Evolutionary conservation across 1,140 invertebrate genomes (phyloP).

Genomic region (Drosophila nebulosa): DNA sequence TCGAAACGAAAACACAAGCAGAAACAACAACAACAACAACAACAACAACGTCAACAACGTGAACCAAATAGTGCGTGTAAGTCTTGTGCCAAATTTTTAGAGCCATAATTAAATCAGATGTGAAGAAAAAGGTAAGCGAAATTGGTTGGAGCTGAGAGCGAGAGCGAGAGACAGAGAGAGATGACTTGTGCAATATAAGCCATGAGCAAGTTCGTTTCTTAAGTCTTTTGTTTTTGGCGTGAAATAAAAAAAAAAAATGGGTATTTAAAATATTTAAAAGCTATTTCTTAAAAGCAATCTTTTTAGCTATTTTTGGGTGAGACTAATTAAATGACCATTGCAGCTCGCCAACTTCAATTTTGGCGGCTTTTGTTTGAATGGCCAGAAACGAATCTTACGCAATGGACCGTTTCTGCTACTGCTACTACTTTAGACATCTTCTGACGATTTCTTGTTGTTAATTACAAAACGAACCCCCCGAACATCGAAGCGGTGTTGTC

Average conservation of each 20-base stretch:
- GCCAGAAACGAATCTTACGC: conserved; percentile 40
- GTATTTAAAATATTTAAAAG: not conserved
- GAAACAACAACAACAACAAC: conserved; percentile 17
- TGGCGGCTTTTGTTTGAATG: conserved; percentile 43
- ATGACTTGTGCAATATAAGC: conserved; percentile 38
- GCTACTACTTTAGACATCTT: conserved; percentile 39
- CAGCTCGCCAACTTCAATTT: conserved; percentile 27
- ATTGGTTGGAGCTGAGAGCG: not conserved
- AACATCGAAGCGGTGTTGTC: not conserved
- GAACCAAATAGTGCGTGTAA: conserved; percentile 50
- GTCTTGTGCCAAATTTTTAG: conserved; percentile 32
- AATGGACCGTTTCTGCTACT: conserved; percentile 32
- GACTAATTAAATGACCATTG: conserved; percentile 54
- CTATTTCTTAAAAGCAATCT: conserved; percentile 1
- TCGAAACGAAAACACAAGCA: conserved; percentile 2
- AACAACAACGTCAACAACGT: conserved; percentile 3
- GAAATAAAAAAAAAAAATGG: not conserved
- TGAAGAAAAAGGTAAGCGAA: conserved; percentile 16
- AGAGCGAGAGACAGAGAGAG: not conserved
- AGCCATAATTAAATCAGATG: conserved; percentile 62
- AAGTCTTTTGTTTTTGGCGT: conserved; percentile 53
- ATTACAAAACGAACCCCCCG: conserved; percentile 45
- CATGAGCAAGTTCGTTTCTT: conserved; percentile 55
- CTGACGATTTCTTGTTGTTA: conserved; percentile 51
- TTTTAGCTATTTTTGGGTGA: conserved; percentile 6